Base-by-base conservation (phyloP, 2,888 invertebrate genomes). In the Morpho deidamia region DNA sequence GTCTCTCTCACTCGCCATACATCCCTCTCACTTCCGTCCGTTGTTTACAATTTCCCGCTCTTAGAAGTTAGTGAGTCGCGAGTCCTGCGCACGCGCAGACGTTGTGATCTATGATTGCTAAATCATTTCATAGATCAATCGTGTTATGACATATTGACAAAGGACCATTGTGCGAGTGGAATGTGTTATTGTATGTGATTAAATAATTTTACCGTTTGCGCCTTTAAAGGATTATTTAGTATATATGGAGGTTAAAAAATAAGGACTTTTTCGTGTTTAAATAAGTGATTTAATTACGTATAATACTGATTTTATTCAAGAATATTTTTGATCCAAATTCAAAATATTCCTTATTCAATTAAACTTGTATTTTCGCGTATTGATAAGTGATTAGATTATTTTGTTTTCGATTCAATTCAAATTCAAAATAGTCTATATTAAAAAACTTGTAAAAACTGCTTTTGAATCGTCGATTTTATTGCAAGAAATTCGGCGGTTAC, bases 21-120 rank as follows among this genome's bases (percentile, higher is more conserved):
- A 51, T 55, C 61, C 46, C 48, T 77, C 74, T 64, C 68, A 54
- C 51, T 76, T 71, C 33, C 66, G 40, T 74, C 14, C 61, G 62
- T 60, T 83, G 81, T 83, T 84, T 85, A 83, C 75, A 74, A 78
- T 80, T 81, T 77, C 73, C 71, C 74, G 66, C 65, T 63, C 62
- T 60, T 53, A 67, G 7, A 39, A 50, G 54, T 55, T 63, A 84
- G 84, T 84, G 63, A 71, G 64, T 59, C 61, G 67, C 55, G 42
- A 62, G 68, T 52, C 70, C 70, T 70, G 73, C 71, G 81, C 79
- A 74, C 64, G 69, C 65, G 64, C 67, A 64, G 71, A 64, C 77
- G 74, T 68, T 66, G 61, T 58, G 59, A 58, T 68, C 52, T 51
- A 62, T 68, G 62, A 62, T 68, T 55, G 58, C 62, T 62, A 54